These are phyloP conservation scores for Gymnogyps californianus DNA, from an alignment of 2,113 vertebrate species.

Conservation along the genomic window DNA sequence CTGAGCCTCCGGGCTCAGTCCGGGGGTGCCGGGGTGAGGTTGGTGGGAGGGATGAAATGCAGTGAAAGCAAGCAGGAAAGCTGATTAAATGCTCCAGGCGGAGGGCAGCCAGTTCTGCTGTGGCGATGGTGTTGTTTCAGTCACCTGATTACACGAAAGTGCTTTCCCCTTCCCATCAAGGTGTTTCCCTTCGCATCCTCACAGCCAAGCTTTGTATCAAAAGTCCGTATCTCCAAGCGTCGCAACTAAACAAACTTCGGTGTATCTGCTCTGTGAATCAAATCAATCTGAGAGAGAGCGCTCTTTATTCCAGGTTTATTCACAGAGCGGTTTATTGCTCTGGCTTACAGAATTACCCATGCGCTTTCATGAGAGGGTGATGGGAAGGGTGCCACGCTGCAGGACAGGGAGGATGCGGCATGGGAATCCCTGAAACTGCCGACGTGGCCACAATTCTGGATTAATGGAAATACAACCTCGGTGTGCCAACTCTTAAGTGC, in stretches of 20 bases:
- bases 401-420: not conserved
- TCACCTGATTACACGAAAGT: rapidly evolving
- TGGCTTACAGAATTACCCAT: not conserved
- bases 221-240: not conserved
- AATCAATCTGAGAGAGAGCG: rapidly evolving
- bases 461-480: no score
- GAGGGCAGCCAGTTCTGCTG: rapidly evolving
- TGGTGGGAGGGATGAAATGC: not conserved
- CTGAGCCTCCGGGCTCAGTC: not conserved
- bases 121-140: not conserved
- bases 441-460: rapidly evolving
- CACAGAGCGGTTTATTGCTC: not conserved
- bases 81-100: not conserved
- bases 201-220: not conserved
- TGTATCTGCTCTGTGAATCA: not conserved
- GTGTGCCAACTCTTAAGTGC: not conserved
- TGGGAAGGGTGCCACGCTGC: not conserved
- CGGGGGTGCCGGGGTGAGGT: not conserved
- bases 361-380: rapidly evolving
- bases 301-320: not conserved
- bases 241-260: rapidly evolving
- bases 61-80: not conserved
- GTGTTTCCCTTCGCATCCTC: not conserved
- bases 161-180: not conserved
- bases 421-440: not conserved